Base-by-base conservation (phyloP, 2,797 vertebrate species). In the Paratrypauchen microcephalus region DNA sequence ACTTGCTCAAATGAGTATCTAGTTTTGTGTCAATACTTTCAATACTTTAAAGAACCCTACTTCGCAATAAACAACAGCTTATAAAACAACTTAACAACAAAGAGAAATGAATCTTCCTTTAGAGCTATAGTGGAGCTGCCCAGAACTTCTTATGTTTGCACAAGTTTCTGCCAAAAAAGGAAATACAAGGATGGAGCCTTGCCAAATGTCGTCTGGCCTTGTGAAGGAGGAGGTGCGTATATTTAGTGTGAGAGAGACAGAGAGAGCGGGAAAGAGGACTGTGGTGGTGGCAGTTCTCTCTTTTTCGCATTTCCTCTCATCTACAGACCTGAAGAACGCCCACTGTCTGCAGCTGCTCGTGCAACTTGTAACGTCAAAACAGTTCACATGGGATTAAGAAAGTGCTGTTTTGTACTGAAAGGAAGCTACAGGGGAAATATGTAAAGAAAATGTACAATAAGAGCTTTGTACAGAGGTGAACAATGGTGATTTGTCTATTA, bases 161-260 rank as follows among this genome's bases (percentile, higher is more conserved):
- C 70, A 76, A 32, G 11, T 76, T 77, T 78, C 70, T 76, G 68
- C 77, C 81, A 73, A 79, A 83, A 73, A 83, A 86, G 67, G 77
- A 73, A 80, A 78, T 70, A 72, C 70, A 55, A 59, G 32, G 7
- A 54, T 77, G 74, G 75, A 66, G 5, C 0, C 12, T 50, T 45
- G 79, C 83, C 82, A 87, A 56, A 75, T 76, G 70, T 66, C 77
- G 70, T 76, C 32, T 47, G 69, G 68, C 61, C 64, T 73, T 67
- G 56, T 54, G 65, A 61, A 60, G 57, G 68, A 63, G 75, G 78
- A 65, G 65, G 69, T 69, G 57, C 36, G 41, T 16, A 45, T 45
- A 45, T 45, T 67, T 75, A 47, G 19, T 45, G 36, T 47, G 41
- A 26, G 28, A 78, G 36, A 32, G 57, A 36, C 32, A 36, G 32